Percentiles rank a stretch among this genome's conserved stretches.
phyloP scores from a whole-genome alignment of 1,140 invertebrate species.

The Pararge aegeria region DNA sequence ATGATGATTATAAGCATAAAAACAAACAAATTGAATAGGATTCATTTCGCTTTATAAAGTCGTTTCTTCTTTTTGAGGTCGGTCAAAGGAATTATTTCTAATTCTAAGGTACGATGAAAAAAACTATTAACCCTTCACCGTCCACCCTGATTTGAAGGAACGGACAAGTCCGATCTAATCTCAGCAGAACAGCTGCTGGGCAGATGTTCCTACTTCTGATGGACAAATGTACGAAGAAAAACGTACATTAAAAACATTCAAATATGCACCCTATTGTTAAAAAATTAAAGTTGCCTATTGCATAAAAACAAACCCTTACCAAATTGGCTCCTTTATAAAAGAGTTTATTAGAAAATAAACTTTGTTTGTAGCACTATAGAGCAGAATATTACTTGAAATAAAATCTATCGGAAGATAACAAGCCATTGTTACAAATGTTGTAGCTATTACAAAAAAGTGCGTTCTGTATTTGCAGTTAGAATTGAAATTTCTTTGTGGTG shows the following conservation, averaged over 20 bases:
- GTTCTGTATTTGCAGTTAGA: constrained; percentile 3
- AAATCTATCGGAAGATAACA: background rate
- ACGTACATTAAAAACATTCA: constrained; percentile 7
- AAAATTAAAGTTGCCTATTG: constrained; percentile 5
- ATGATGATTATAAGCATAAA: too few species aligned
- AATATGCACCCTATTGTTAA: constrained; percentile 24
- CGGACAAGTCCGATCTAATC: constrained; percentile 62
- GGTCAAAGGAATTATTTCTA: constrained; percentile 7
- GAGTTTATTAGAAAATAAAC: background rate
- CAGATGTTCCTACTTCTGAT: constrained; percentile 50
- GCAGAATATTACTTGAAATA: background rate
- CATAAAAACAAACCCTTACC: background rate
- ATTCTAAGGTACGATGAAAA: constrained; percentile 24
- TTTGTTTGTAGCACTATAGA: constrained; percentile 11
- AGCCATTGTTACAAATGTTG: constrained; percentile 16
- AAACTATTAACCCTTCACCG: constrained; percentile 52
- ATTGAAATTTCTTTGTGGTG: constrained; percentile 16
- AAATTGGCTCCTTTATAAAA: background rate
- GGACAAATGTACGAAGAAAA: constrained; percentile 34
- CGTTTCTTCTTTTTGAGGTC: background rate
- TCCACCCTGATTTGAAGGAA: constrained; percentile 48
- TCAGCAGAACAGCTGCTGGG: constrained; percentile 51
- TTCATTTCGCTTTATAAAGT: background rate
- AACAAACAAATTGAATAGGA: too few species aligned
- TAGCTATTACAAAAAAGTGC: constrained; percentile 1